Conservation (phyloP, 1,140 invertebrate genomes). For the Neuroterus valhalla region DNA sequence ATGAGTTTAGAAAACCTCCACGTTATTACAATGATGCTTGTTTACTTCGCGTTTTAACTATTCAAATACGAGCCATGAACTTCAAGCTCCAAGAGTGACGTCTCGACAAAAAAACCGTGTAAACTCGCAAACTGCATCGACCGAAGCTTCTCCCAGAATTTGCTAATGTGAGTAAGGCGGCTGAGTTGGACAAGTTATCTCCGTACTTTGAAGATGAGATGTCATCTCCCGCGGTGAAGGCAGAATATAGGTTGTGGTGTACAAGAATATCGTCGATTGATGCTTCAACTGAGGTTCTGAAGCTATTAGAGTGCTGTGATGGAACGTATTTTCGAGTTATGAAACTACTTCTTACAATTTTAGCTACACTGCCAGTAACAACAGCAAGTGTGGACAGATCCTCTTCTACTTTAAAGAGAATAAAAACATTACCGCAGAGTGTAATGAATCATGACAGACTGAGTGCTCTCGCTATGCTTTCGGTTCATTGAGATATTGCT, state of each 20-base stretch:
- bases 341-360: constrained; percentile 26
- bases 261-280: constrained; percentile 32
- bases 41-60: too few species aligned
- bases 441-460: constrained; percentile 32
- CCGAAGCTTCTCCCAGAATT: too few species aligned
- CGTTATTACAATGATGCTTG: too few species aligned
- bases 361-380: constrained; percentile 35
- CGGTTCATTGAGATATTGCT: constrained; percentile 33
- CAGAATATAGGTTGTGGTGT: constrained; percentile 35
- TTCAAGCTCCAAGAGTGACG: too few species aligned
- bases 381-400: constrained; percentile 40
- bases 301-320: constrained; percentile 33
- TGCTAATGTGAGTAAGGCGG: too few species aligned
- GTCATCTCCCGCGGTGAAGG: constrained; percentile 28
- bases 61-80: too few species aligned
- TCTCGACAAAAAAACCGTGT: too few species aligned
- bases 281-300: constrained; percentile 22
- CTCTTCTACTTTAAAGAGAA: constrained; percentile 36
- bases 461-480: constrained; percentile 39
- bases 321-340: constrained; percentile 33
- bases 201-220: background rate
- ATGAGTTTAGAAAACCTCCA: too few species aligned
- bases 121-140: too few species aligned
- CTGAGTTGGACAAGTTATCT: too few species aligned
- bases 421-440: constrained; percentile 35